Conservation (phyloP, 2,888 invertebrate genomes). For the Leptarthrus brevirostris region DNA sequence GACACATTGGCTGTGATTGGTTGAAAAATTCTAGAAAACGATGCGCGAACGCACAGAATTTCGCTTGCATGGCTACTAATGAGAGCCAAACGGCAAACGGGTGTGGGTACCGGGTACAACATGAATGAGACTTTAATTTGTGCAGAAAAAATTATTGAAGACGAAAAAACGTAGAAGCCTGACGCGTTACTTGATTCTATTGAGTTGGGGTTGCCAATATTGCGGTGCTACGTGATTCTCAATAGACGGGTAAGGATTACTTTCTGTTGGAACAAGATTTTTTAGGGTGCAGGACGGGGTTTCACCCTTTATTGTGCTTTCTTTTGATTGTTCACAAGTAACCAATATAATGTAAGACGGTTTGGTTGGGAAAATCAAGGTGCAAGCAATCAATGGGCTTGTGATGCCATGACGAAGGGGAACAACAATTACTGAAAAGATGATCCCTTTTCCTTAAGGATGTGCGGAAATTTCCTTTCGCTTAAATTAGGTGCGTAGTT, state of each 20-base stretch:
- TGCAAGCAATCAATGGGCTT: background rate
- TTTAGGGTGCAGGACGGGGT: background rate
- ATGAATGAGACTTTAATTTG: constrained; percentile 1
- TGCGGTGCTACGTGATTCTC: background rate
- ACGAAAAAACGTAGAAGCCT: background rate
- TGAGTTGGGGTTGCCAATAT: background rate
- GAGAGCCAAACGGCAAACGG: background rate
- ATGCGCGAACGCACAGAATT: background rate
- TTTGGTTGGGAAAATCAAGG: background rate
- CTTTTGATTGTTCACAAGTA: too few relatives aligned
- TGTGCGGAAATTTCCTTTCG: too few relatives aligned
- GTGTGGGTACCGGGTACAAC: constrained; percentile 7
- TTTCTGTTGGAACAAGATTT: background rate
- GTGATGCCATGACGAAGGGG: background rate
- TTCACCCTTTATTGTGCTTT: background rate
- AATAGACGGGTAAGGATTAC: background rate
- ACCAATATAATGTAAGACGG: too few relatives aligned
- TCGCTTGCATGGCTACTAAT: constrained; percentile 8
- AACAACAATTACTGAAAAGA: too few relatives aligned
- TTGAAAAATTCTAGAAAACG: background rate
- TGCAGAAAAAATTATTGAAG: background rate
- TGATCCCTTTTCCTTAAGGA: too few relatives aligned
- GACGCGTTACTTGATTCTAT: background rate
- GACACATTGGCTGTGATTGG: background rate
- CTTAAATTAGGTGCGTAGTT: too few relatives aligned